Base-by-base conservation (phyloP, 2,113 vertebrate genomes). In the Tonatia bakeri region DNA sequence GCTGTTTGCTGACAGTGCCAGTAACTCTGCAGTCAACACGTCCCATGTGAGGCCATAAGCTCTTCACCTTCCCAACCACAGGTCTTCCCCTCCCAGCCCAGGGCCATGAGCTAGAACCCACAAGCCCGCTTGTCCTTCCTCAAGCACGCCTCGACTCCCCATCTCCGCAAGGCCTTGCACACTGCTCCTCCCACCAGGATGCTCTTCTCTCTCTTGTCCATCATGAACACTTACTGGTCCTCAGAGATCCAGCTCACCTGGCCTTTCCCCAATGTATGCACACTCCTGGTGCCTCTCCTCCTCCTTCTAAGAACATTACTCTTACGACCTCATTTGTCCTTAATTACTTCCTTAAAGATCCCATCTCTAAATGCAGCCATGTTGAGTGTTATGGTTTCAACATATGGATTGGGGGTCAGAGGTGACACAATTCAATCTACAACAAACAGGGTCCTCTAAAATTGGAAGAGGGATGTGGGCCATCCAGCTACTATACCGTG, bases 141-240 rank as follows among this genome's bases (percentile, higher is more conserved):
- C 59, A 24, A 4, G 40, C 22, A 15, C 0, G 0, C 4, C 15
- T 33, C 24, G 0, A 17, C 43, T 43, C 14, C 14, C 33, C 13
- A 3, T 15, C 40, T 54, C 19, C 40, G 26, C 0, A 1, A 0
- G 4, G 70, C 31, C 38, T 81, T 38, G 10, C 12, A 1, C 0
- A 0, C 3, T 9, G 3, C 59, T 20, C 11, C 4, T 19, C 22
- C 36, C 1, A 1, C 36, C 1, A 28, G 38, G 36, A 28, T 19
- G 26, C 5, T 6, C 4, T 31, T 13, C 20, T 13, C 8, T 38
- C 8, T 36, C 33, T 67, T 50, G 47, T 40, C 33, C 28, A 20
- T 12, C 83, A 0, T 4, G 26, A 43, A 17, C 31, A 52, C 52
- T 26, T 26, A 2, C 24, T n/a, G 17, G 8, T 0, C 14, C 52